Evolutionary conservation across 2,113 vertebrate species (phyloP), one percentile per base, ranked within the genome.

Genomic region (Gnathonemus longibarbis): DNA sequence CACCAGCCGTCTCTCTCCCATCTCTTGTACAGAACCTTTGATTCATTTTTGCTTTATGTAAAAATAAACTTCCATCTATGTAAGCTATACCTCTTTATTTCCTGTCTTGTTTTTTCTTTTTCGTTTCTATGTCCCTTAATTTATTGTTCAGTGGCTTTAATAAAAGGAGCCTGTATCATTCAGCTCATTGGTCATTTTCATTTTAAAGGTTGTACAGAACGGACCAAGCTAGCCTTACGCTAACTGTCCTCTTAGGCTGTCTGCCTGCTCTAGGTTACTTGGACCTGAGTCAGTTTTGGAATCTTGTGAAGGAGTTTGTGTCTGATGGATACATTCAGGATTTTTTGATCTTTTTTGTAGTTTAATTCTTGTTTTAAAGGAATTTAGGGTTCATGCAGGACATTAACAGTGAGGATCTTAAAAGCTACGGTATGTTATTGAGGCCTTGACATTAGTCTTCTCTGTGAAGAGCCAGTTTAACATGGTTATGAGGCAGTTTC

Each of bases 1-100:
- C 93, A 92, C 93, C 56, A 50, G 89, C 91, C 93, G 92, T 94
- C 94, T 91, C 91, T 90, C 90, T 62, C 93, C 94, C 93, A 94
- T 95, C 94, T 95, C 86, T 96, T 97, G 96, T 97, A 95, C 96
- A 98, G 96, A 97, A 95, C 94, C 92, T 93, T 92, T 94, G 91
- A 94, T 92, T 93, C 92, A 24, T 91, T 90, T 84, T 93, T 94
- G 92, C 94, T 94, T 94, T 94, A 90, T 97, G 97, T 98, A 97
- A 98, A 88, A 99, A 99, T 99, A 99, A 99, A 98, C 94, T 96
- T 95, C 91, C 94, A 95, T 93, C 93, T 80, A 84, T 94, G 93
- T 94, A 94, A 92, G 91, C 91, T 92, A 56, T 91, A 88, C 90
- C 91, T 93, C 89, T 93, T 84, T 87, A 93, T 90, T 85, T 90